These are phyloP conservation scores for Dasyurus viverrinus DNA, from an alignment of 2,113 vertebrate species.

Conservation along the genomic window DNA sequence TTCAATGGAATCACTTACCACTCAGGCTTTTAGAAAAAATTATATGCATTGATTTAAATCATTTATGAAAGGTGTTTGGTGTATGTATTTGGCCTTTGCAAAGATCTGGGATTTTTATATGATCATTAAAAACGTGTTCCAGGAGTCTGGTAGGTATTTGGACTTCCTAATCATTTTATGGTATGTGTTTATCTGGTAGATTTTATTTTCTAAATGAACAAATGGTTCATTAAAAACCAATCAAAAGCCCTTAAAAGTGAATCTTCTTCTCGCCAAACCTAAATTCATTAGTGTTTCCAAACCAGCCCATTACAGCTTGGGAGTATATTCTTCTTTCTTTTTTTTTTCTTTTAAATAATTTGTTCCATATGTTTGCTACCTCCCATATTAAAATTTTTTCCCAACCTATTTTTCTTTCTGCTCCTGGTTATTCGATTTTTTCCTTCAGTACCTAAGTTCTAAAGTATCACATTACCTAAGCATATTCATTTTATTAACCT, in stretches of 20 bases:
- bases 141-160: conserved; percentile 12
- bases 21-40: conserved; percentile 12
- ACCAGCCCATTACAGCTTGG: conserved; percentile 25
- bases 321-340: conserved; percentile 34
- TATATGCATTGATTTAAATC: conserved; percentile 17
- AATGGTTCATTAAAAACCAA: conserved; percentile 54
- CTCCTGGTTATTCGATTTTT: conserved; percentile 38
- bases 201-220: conserved; percentile 49
- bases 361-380: conserved; percentile 57
- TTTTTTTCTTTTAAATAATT: conserved; percentile 50
- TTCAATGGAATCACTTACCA: not conserved
- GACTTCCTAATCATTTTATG: conserved; percentile 30
- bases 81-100: conserved; percentile 29
- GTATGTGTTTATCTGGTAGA: conserved; percentile 49
- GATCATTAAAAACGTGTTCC: conserved; percentile 42
- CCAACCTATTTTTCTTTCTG: conserved; percentile 35
- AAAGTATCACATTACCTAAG: conserved; percentile 50
- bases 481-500: conserved; percentile 38
- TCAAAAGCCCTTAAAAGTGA: conserved; percentile 35
- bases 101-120: not conserved
- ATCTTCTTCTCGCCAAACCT: not conserved
- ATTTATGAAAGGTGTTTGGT: conserved; percentile 51
- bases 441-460: not conserved
- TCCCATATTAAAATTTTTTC: conserved; percentile 39
- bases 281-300: conserved; percentile 62